Evolutionary conservation across 2,888 invertebrate genomes (phyloP), one percentile per base, ranked within the genome.

Genomic region (Nomada flava): DNA sequence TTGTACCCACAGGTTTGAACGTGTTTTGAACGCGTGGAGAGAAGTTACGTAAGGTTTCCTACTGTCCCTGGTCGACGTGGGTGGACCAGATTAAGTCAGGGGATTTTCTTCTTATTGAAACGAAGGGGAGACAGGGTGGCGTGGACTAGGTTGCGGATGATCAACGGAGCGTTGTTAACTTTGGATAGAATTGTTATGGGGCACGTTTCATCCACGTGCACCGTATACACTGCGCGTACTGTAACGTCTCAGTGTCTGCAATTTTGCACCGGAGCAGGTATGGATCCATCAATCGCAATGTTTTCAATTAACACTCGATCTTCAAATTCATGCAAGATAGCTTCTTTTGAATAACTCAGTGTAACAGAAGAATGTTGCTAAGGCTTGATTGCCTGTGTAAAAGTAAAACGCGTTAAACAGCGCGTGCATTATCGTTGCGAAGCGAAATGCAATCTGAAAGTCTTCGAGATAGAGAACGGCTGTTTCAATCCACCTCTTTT

Each of bases 31-130:
- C 26, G 60, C 59, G n/a, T n/a, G 2, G 36, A 7, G 36, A 36
- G 36, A 36, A 36, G 47, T 76, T 76, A 63, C 53, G 53, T 47
- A 78, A 78, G 65, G 29, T 44, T 74, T 67, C 75, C 26, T 53
- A 13, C 63, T 47, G 69, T 52, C 23, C 59, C 47, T 26, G 15
- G 44, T 47, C 20, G 29, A 57, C 26, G 20, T 11, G 20, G 4
- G 15, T 23, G 2, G 42, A 68, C 23, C 11, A 5, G 42, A 55
- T 36, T 23, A 42, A 9, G 18, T 15, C 1, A 9, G 2, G 1
- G 18, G 23, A 10, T 53, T 53, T 36, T 15, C 47, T 47, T 47
- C 47, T 47, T 47, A 36, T 5, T 7, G 36, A 7, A 7, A 36
- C 36, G 36, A 36, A 36, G 36, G 36, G 36, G 36, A 5, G 36